Percentiles rank a stretch among this genome's conserved stretches.
Evolutionary conservation across 2,113 vertebrate species (phyloP).

Genomic region (Casuarius casuarius): DNA sequence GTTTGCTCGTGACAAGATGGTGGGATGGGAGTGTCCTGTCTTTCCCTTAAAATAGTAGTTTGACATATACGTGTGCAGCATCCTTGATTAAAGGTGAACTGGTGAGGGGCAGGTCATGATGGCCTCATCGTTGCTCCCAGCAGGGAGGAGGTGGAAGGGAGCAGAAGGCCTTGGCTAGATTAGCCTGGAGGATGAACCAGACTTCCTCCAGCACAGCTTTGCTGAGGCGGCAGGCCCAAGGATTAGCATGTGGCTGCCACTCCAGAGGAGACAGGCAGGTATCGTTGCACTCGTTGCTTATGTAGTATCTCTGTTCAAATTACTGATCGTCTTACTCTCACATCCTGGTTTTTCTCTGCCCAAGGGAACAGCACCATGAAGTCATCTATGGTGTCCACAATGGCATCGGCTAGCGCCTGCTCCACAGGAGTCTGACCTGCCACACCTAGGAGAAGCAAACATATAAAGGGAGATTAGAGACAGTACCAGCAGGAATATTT

Average conservation of each 20-base stretch:
- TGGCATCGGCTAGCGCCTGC: constrained; percentile 76
- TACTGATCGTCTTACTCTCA: constrained; percentile 69
- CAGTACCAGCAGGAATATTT: neutral
- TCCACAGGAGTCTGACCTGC: constrained; percentile 77
- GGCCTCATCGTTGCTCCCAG: neutral
- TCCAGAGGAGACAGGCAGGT: neutral
- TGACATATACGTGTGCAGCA: neutral
- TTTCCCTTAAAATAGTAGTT: neutral
- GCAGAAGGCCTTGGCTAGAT: neutral
- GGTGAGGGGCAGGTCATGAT: neutral
- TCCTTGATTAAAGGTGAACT: neutral
- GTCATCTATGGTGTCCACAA: constrained; percentile 81
- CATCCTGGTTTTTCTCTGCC: constrained; percentile 74
- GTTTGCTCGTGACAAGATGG: accelerated
- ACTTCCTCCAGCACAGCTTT: neutral
- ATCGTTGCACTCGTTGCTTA: neutral
- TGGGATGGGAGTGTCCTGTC: neutral
- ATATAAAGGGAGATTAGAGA: neutral
- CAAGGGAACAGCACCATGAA: constrained; percentile 80
- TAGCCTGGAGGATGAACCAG: neutral
- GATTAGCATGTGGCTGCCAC: accelerated
- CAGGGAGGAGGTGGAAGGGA: neutral
- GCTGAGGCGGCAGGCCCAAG: neutral
- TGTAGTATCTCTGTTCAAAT: neutral
- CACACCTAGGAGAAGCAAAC: constrained; percentile 67